A percentile compares a stretch with the other conserved stretches of the same genome.
Evolutionary conservation across 2,888 invertebrate genomes (phyloP).

Genomic region (Timema cristinae): DNA sequence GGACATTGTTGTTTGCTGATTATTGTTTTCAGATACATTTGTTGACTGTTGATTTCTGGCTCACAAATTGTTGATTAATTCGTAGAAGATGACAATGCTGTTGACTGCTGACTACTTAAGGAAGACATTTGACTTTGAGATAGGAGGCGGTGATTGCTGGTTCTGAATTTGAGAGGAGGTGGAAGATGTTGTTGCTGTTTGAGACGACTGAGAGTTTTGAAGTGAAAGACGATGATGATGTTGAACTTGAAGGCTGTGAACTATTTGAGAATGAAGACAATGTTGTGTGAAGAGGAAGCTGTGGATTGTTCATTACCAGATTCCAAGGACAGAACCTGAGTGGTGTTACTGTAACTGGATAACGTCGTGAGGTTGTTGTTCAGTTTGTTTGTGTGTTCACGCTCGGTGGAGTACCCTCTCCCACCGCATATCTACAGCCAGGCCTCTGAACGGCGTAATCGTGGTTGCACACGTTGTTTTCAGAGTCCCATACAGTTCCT

Average conservation of each 20-base stretch:
- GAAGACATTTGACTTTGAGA: constrained; percentile 17
- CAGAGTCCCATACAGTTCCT: constrained; percentile 74
- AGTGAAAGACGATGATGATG: constrained; percentile 12
- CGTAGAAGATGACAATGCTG: not conserved
- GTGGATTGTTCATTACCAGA: not conserved
- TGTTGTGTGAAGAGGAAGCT: constrained; percentile 6
- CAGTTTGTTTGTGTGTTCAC: constrained; percentile 7
- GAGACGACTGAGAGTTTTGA: constrained; percentile 12
- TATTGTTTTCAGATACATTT: constrained; percentile 1
- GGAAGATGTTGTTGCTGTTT: constrained; percentile 14
- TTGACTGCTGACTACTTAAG: constrained; percentile 18
- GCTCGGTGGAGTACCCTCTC: constrained; percentile 6
- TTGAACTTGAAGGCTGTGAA: not conserved
- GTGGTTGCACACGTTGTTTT: constrained; percentile 66
- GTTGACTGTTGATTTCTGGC: constrained; percentile 10
- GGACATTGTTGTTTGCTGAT: constrained; percentile 10
- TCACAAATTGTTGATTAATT: constrained; percentile 14
- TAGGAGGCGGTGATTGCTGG: constrained; percentile 1
- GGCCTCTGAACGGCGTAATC: constrained; percentile 52
- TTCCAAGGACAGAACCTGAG: no score
- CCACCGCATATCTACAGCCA: constrained; percentile 24
- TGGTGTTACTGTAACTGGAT: constrained; percentile 8
- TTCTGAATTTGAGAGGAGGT: not conserved
- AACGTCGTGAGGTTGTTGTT: constrained; percentile 4
- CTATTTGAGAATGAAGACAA: constrained; percentile 5